phyloP scores from a whole-genome alignment of 2,888 invertebrate genomes.

The Tubulanus polymorphus region DNA sequence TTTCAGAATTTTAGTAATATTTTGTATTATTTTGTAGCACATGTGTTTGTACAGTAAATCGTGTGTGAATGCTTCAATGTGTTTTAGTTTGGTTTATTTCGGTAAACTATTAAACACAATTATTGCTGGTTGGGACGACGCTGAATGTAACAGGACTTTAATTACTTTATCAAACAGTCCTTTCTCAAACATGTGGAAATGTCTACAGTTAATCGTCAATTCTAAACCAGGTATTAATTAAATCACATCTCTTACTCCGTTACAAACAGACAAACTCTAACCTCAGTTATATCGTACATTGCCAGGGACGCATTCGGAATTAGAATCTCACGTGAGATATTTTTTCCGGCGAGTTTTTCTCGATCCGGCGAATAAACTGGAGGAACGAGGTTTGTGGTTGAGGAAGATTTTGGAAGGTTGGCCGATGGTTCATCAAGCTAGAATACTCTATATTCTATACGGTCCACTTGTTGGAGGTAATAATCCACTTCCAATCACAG shows the following conservation, averaged over 20 bases:
- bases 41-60: constrained; percentile 27
- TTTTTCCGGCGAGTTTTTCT: constrained; percentile 48
- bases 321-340: constrained; percentile 37
- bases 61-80: constrained; percentile 33
- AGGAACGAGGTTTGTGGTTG: constrained; percentile 50
- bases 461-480: constrained; percentile 41
- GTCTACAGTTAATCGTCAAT: constrained; percentile 35
- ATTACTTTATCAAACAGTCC: constrained; percentile 32
- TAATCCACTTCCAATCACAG: neutral
- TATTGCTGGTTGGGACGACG: constrained; percentile 53
- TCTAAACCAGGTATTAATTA: constrained; percentile 38
- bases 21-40: constrained; percentile 22
- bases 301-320: constrained; percentile 25
- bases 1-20: neutral
- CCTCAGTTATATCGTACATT: neutral
- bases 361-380: constrained; percentile 35
- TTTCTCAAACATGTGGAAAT: constrained; percentile 37
- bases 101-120: constrained; percentile 51
- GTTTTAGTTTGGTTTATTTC: constrained; percentile 44
- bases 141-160: constrained; percentile 46
- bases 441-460: constrained; percentile 47
- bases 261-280: neutral
- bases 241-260: neutral
- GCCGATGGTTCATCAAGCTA: constrained; percentile 50
- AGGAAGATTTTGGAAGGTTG: constrained; percentile 45